Percentiles rank a stretch among this genome's conserved stretches.
phyloP scores from a whole-genome alignment of 2,113 vertebrate species.

The Platysteira castanea region DNA sequence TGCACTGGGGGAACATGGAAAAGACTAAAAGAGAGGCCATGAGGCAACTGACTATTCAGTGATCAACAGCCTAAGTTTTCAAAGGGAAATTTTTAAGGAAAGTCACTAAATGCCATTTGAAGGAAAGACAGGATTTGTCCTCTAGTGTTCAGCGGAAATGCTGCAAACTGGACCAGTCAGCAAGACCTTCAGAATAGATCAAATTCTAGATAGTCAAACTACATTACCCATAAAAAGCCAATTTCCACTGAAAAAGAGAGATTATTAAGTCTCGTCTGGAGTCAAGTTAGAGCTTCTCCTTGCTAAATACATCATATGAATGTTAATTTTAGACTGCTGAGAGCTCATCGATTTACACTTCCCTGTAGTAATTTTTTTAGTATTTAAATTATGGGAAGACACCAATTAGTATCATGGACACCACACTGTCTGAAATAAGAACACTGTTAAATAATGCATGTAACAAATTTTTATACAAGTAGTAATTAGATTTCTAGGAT shows the following conservation, averaged over 20 bases:
- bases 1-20: too few relatives aligned
- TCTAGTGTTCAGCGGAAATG: background rate
- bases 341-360: conserved; percentile 20
- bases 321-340: conserved; percentile 53
- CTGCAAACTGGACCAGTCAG: background rate
- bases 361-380: conserved; percentile 34
- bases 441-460: conserved; percentile 63
- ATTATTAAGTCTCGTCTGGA: background rate
- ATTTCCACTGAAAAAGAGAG: background rate
- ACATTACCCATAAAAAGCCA: background rate
- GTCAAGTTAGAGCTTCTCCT: background rate
- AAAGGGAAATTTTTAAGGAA: background rate
- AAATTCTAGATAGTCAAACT: background rate
- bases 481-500: conserved; percentile 58
- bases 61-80: background rate
- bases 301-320: conserved; percentile 17
- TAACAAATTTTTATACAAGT: conserved; percentile 57
- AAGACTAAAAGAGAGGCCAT: background rate
- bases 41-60: background rate
- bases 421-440: conserved; percentile 38
- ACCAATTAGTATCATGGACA: conserved; percentile 41
- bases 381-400: conserved; percentile 34
- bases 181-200: background rate
- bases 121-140: background rate
- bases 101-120: background rate